Conservation (phyloP, 1,140 invertebrate genomes). For the Pogonomyrmex californicus region DNA sequence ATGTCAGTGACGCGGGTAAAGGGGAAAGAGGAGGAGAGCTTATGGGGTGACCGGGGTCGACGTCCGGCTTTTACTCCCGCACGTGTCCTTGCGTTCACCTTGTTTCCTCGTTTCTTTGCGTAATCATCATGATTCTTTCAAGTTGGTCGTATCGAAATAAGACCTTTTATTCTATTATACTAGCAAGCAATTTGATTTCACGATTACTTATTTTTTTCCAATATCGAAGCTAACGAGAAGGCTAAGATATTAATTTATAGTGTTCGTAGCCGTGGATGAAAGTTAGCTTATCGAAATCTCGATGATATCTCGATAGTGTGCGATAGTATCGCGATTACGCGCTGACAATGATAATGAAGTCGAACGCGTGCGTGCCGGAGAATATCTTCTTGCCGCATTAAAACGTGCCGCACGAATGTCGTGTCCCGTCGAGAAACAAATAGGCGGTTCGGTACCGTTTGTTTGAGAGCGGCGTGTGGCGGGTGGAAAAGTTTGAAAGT, state of each 20-base stretch:
- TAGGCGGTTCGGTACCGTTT: slow-evolving; percentile 81
- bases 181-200: background rate
- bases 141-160: slow-evolving; percentile 23
- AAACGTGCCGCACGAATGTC: slow-evolving; percentile 83
- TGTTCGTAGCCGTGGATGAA: background rate
- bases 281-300: background rate
- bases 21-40: slow-evolving; percentile 62
- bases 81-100: slow-evolving; percentile 65
- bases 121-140: background rate
- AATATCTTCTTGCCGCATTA: slow-evolving; percentile 80
- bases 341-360: slow-evolving; percentile 66
- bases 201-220: background rate
- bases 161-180: background rate
- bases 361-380: slow-evolving; percentile 75
- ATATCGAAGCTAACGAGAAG: too few relatives aligned
- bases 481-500: slow-evolving; percentile 83
- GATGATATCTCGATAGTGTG: background rate
- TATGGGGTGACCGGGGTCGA: slow-evolving; percentile 74
- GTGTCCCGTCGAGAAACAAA: slow-evolving; percentile 82
- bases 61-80: slow-evolving; percentile 69
- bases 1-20: slow-evolving; percentile 75
- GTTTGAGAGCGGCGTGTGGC: slow-evolving; percentile 75
- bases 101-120: background rate
- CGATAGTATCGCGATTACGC: background rate
- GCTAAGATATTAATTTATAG: background rate